Conservation (phyloP, 2,113 vertebrate genomes). For the Grammomys dolichurus region DNA sequence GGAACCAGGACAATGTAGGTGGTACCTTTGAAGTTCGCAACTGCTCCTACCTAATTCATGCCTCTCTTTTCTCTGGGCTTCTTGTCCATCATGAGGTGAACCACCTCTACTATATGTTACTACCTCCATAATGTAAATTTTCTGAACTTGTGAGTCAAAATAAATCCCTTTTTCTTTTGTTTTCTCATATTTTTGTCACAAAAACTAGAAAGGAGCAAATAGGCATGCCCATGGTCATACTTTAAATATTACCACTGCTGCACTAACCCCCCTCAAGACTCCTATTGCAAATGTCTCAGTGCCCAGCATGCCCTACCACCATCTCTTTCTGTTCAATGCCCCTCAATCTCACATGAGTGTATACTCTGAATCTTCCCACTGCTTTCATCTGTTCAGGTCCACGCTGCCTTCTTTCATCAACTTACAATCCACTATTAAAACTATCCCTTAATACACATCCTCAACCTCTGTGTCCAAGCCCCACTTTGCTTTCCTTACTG, state of each 20-base stretch:
- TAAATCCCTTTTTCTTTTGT: not conserved
- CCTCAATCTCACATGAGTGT: not conserved
- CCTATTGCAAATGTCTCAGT: not conserved
- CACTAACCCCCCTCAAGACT: not conserved
- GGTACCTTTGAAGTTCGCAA: not conserved
- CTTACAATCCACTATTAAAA: not conserved
- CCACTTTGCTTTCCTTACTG: not conserved
- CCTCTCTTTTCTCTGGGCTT: not conserved
- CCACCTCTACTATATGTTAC: not conserved
- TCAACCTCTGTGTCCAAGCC: not conserved
- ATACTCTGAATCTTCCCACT: not conserved
- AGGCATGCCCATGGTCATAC: not conserved
- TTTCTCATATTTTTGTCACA: not conserved
- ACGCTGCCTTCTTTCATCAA: not conserved
- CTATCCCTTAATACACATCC: not conserved
- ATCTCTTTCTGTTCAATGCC: not conserved
- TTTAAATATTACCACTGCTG: not conserved
- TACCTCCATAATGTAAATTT: not conserved
- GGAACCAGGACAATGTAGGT: not conserved
- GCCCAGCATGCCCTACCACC: not conserved
- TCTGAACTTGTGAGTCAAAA: not conserved
- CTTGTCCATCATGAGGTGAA: not conserved
- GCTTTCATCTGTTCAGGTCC: not conserved
- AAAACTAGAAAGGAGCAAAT: not conserved
- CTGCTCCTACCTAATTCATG: not conserved